These are phyloP conservation scores for Melieria omissa DNA, from an alignment of 2,888 invertebrate species.

Conservation along the genomic window DNA sequence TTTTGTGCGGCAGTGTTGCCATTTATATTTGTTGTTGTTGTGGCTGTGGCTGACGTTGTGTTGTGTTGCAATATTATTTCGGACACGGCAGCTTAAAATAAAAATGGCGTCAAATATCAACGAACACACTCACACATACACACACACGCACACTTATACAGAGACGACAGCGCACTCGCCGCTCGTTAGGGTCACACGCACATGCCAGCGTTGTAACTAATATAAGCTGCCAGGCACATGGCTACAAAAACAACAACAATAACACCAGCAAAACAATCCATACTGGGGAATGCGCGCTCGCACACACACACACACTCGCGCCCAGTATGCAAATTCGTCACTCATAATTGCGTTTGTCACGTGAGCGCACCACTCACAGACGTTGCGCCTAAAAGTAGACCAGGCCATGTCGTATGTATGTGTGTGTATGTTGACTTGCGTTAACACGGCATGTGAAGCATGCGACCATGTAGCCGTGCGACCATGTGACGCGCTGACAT, in stretches of 20 bases:
- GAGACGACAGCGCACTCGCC: not conserved
- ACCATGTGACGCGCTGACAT: too few species aligned
- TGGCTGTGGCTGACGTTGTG: not conserved
- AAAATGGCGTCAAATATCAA: conserved; percentile 7
- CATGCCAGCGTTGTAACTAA: not conserved
- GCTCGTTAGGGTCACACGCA: not conserved
- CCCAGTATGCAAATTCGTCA: conserved; percentile 35
- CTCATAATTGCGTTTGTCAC: conserved; percentile 38
- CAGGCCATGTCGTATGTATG: not conserved
- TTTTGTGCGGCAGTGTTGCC: too few species aligned
- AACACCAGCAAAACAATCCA: conserved; percentile 20
- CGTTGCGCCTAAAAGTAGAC: not conserved
- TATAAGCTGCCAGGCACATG: conserved; percentile 12
- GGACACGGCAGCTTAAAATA: conserved; percentile 13
- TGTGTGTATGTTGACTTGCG: conserved; percentile 1
- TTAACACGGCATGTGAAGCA: too few species aligned
- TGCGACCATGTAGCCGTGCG: too few species aligned
- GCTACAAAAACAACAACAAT: conserved; percentile 4
- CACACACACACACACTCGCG: conserved; percentile 13
- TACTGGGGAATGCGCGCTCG: not conserved
- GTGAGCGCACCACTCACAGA: conserved; percentile 20
- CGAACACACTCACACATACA: conserved; percentile 5
- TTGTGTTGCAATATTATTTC: not conserved
- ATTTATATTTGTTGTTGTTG: too few species aligned
- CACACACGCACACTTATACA: not conserved